Percentiles rank a stretch among this genome's conserved stretches.
These are phyloP conservation scores for Batillaria attramentaria DNA, from an alignment of 1,140 invertebrate species.

Conservation along the genomic window DNA sequence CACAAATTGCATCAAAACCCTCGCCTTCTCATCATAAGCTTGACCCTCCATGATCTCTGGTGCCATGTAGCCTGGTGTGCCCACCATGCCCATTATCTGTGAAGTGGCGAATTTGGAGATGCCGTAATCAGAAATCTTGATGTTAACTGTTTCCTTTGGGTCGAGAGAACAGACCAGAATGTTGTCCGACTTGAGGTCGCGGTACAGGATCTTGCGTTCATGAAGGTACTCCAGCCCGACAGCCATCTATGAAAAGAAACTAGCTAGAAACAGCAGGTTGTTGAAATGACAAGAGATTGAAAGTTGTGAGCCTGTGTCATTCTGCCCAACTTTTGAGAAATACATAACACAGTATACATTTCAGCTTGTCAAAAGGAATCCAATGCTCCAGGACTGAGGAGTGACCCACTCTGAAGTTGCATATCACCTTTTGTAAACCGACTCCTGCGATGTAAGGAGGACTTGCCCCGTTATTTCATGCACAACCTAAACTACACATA, in stretches of 20 bases:
- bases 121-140: constrained; percentile 69
- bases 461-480: too few species aligned
- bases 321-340: background rate
- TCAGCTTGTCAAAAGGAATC: too few species aligned
- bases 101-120: constrained; percentile 63
- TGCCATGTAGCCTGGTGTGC: constrained; percentile 66
- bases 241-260: constrained; percentile 37
- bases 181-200: constrained; percentile 69
- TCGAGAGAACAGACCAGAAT: constrained; percentile 63
- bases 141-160: constrained; percentile 49
- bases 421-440: too few species aligned
- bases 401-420: too few species aligned
- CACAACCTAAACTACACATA: too few species aligned
- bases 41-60: constrained; percentile 64
- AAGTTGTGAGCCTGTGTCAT: background rate
- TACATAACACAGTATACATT: background rate
- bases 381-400: too few species aligned
- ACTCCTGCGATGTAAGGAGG: too few species aligned
- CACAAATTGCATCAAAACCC: background rate
- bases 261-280: too few species aligned
- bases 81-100: constrained; percentile 63
- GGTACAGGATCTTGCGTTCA: constrained; percentile 57
- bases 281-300: too few species aligned
- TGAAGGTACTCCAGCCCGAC: constrained; percentile 64
- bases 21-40: constrained; percentile 62